These are phyloP conservation scores for Shargacucullia verbasci DNA, from an alignment of 2,888 invertebrate genomes.

Conservation along the genomic window DNA sequence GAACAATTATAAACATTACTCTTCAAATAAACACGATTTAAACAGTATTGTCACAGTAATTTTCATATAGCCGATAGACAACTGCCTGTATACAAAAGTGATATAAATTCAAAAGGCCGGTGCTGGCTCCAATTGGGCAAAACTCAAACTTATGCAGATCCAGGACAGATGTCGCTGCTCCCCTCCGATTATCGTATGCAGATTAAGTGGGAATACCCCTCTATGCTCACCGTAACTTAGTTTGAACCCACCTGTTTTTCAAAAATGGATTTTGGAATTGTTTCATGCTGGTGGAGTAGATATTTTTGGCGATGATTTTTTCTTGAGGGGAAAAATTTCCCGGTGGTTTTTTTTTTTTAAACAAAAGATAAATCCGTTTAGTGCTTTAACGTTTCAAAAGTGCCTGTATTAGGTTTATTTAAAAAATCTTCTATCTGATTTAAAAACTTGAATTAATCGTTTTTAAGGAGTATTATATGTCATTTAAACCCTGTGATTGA, in stretches of 20 bases:
- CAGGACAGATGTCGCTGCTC: constrained; percentile 81
- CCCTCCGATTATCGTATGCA: constrained; percentile 84
- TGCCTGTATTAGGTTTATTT: too few relatives aligned
- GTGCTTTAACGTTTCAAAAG: too few relatives aligned
- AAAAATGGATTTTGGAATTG: constrained; percentile 48
- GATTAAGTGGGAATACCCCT: constrained; percentile 77
- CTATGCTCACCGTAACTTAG: constrained; percentile 67
- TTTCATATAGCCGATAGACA: constrained; percentile 2
- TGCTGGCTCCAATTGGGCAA: constrained; percentile 78
- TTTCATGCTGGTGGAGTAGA: constrained; percentile 6
- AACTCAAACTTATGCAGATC: constrained; percentile 85
- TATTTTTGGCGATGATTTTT: neutral
- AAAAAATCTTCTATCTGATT: too few relatives aligned
- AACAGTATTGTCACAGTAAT: too few relatives aligned
- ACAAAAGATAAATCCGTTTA: too few relatives aligned
- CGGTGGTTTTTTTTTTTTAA: too few relatives aligned
- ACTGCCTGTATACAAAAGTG: constrained; percentile 57
- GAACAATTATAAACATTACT: too few relatives aligned
- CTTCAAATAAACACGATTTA: too few relatives aligned
- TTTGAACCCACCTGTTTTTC: constrained; percentile 68
- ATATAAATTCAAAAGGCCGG: constrained; percentile 82
- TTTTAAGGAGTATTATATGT: too few relatives aligned
- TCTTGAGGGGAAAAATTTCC: too few relatives aligned
- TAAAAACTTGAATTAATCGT: too few relatives aligned
- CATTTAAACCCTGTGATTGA: too few relatives aligned